Evolutionary conservation across 2,113 vertebrate genomes (phyloP), one percentile per base, ranked within the genome.

Genomic region (Plotosus lineatus): DNA sequence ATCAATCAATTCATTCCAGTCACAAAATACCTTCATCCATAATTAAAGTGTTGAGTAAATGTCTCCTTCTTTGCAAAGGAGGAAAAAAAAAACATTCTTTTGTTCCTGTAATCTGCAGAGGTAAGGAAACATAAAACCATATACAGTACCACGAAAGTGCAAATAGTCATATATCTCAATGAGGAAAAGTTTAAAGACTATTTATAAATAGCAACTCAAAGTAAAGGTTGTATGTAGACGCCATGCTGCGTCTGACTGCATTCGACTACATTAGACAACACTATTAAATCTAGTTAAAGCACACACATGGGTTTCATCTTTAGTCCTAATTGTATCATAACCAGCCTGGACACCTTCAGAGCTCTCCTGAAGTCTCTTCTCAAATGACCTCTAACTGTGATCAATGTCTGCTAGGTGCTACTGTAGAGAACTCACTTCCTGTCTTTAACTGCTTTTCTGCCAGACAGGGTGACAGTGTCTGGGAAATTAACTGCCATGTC

Each of bases 11-110:
- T 75, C 23, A 23, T 61, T 68, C 31, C 40, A 23, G 79, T 85
- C 84, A 87, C 77, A 75, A 77, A 84, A 85, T 84, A 75, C 80
- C 63, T 66, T 85, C 68, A 87, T 85, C 77, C 75, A 85, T 82
- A 82, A 84, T 87, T 82, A 74, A 87, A 74, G 73, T 51, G 74
- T 82, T 68, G 63, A 48, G 36, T 42, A n/a, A 76, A 82, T 73
- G 69, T 77, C 75, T 82, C 36, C 6, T 77, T 74, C 14, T 50
- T n/a, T 78, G n/a, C 58, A 46, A 36, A 63, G 23, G 19, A 80
- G 14, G 21, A 77, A 31, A 17, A 48, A 6, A 63, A 21, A 42
- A 7, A 19, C 61, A 40, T 81, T 72, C 44, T 56, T 74, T 38
- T 61, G 60, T 75, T 55, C 19, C 17, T 9, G 46, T 50, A 46